Evolutionary conservation across 2,113 vertebrate species (phyloP).

Genomic region (Tonatia bakeri): DNA sequence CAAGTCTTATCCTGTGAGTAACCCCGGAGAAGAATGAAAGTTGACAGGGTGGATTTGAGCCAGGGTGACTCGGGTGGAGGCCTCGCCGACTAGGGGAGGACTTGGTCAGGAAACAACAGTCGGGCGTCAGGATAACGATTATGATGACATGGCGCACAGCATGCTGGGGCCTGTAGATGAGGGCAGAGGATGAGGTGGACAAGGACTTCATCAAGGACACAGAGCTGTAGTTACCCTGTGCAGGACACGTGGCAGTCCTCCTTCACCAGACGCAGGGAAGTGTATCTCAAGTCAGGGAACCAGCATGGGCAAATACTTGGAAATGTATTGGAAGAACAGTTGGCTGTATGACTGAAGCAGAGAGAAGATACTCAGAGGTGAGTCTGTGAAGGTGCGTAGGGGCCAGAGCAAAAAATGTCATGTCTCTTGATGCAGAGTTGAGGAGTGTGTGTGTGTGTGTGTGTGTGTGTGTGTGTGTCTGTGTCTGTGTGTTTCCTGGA

Average conservation of each 20-base stretch:
- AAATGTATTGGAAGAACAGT: not conserved
- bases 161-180: no score
- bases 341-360: not conserved
- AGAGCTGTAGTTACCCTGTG: not conserved
- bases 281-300: not conserved
- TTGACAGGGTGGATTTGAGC: not conserved
- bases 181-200: rapidly evolving
- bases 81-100: not conserved
- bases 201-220: not conserved
- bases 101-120: not conserved
- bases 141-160: not conserved
- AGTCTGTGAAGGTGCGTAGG: not conserved
- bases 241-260: not conserved
- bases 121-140: not conserved
- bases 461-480: not conserved
- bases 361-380: not conserved
- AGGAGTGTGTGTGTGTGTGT: no score
- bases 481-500: not conserved
- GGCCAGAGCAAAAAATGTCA: not conserved
- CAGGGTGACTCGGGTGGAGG: no score
- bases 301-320: not conserved
- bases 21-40: not conserved
- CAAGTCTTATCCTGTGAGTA: not conserved
- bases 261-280: not conserved
- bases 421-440: not conserved